These are phyloP conservation scores for Amphimedon queenslandica DNA, from an alignment of 37 sponge, comb jelly and placozoan species.

Conservation along the genomic window DNA sequence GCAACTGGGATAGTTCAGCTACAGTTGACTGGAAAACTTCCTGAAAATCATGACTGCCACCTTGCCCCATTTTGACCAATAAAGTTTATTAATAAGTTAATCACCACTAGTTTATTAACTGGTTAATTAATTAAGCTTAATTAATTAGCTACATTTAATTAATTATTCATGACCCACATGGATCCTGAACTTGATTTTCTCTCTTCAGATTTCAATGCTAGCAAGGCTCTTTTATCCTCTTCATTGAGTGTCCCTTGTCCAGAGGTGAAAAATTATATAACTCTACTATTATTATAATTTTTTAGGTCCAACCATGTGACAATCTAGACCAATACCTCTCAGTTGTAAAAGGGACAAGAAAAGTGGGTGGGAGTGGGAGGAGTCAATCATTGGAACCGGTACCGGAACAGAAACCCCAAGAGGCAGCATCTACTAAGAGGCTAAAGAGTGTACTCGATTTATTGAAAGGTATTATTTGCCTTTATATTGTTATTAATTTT, in stretches of 20 bases:
- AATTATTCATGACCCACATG: too few species aligned
- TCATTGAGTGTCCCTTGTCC: slow-evolving; percentile 33
- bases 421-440: too few species aligned
- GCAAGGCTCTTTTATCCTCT: slow-evolving; percentile 15
- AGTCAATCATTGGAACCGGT: background rate
- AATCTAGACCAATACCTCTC: slow-evolving; percentile 38
- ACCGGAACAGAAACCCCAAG: background rate
- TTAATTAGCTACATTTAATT: too few species aligned
- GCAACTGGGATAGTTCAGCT: background rate
- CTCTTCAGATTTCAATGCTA: slow-evolving; percentile 40
- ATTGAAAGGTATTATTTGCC: slow-evolving; percentile 30
- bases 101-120: too few species aligned
- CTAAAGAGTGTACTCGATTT: slow-evolving; percentile 30
- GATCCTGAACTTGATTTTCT: slow-evolving; percentile 42
- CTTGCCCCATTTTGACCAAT: slow-evolving; percentile 14
- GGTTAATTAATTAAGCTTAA: too few species aligned
- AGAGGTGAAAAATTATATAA: too few species aligned
- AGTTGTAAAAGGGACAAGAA: slow-evolving; percentile 4
- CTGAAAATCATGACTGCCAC: background rate
- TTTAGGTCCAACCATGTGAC: slow-evolving; percentile 30
- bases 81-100: too few species aligned
- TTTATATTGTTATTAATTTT: background rate
- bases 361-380: background rate
- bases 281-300: too few species aligned
- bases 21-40: slow-evolving; percentile 1